These are phyloP conservation scores for Selenia dentaria DNA, from an alignment of 2,888 invertebrate genomes.

Conservation along the genomic window DNA sequence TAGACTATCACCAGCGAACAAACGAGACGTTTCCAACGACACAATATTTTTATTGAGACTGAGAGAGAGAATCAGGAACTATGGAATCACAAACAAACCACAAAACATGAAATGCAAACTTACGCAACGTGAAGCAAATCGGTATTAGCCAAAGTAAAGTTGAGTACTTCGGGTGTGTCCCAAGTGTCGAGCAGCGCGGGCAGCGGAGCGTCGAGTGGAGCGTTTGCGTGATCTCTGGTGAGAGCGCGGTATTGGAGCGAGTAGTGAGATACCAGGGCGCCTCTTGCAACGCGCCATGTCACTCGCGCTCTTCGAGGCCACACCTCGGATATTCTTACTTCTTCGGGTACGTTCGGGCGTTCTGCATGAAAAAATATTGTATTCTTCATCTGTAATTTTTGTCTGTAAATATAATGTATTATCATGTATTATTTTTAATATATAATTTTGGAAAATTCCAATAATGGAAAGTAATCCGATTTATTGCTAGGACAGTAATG, in stretches of 20 bases:
- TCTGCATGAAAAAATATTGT: too few relatives aligned
- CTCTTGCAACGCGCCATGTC: conserved; percentile 71
- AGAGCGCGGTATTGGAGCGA: conserved; percentile 71
- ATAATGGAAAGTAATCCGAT: too few relatives aligned
- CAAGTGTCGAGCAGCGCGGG: conserved; percentile 69
- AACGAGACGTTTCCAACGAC: too few relatives aligned
- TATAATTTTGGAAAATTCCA: too few relatives aligned
- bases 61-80: too few relatives aligned
- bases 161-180: conserved; percentile 71
- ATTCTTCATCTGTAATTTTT: too few relatives aligned
- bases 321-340: conserved; percentile 75
- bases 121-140: conserved; percentile 76
- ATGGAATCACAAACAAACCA: too few relatives aligned
- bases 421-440: too few relatives aligned
- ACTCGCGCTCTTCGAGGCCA: conserved; percentile 75
- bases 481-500: too few relatives aligned
- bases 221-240: conserved; percentile 58
- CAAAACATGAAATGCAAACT: conserved; percentile 48
- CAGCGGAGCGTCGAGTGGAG: conserved; percentile 65
- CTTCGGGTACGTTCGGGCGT: conserved; percentile 73
- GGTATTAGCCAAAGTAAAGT: conserved; percentile 70
- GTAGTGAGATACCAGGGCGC: conserved; percentile 73
- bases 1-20: too few relatives aligned
- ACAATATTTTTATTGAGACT: too few relatives aligned
- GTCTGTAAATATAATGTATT: too few relatives aligned